Evolutionary conservation across 2,113 vertebrate genomes (phyloP), one percentile per base, ranked within the genome.

Genomic region (Pelecanoides urinatrix): DNA sequence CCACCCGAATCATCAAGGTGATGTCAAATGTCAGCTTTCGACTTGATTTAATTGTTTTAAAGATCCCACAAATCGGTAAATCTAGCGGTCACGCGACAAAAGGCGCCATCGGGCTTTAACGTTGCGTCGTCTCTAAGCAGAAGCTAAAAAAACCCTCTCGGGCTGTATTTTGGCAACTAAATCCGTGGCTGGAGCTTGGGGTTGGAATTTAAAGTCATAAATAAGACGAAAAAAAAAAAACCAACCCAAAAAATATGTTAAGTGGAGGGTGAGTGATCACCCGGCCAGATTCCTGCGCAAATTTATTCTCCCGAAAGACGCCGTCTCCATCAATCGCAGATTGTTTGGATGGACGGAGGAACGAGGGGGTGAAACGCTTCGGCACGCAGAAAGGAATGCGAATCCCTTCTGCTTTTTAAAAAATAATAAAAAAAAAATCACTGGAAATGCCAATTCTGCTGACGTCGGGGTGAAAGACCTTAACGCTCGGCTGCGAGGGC

Each of bases 21-120:
- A 34, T 4, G 44, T 13, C 72, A n/a, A n/a, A 20, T 1, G n/a
- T 49, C 11, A 0, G 5, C 38, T 16, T 36, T 9, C 2, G 8
- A 12, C n/a, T 47, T 11, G 11, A 1, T 1, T 5, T 20, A 7
- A 36, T 15, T 45, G 13, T 15, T 40, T 50, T 1, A 1, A 4
- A 4, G 7, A 66, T 2, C 10, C 50, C 40, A 0, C 8, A 8
- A 3, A 25, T 3, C 0, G 1, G 70, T 58, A 59, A 77, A 73
- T 10, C 5, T 7, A 0, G 5, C 0, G 1, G 63, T 52, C 52
- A 14, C 2, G 3, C 2, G 5, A 62, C 52, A 50, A 84, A 44
- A 19, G 23, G 49, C 30, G 26, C 53, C 15, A 1, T 2, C 0
- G 7, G 58, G 20, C 15, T 58, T 26, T 9, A 8, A 6, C 0